Conservation (phyloP, 2,797 vertebrate species). For the Tarsius wallacei region DNA sequence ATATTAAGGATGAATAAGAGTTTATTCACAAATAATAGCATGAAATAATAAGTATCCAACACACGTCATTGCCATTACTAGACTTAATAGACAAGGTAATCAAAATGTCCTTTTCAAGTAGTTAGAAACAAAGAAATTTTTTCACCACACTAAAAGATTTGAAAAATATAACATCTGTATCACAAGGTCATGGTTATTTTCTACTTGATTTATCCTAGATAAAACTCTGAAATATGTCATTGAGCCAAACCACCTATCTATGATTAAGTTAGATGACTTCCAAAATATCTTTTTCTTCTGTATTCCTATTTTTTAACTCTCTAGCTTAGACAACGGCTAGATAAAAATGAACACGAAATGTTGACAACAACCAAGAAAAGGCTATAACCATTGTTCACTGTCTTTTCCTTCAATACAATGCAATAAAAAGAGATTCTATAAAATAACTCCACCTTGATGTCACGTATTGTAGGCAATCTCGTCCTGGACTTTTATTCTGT, state of each 20-base stretch:
- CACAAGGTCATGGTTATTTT: conserved; percentile 63
- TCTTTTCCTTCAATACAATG: neutral
- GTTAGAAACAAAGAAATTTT: conserved; percentile 28
- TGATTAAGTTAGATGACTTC: conserved; percentile 52
- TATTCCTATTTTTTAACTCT: conserved; percentile 59
- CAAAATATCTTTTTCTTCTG: conserved; percentile 55
- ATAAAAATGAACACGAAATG: conserved; percentile 71
- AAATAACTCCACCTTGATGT: neutral
- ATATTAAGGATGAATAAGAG: neutral
- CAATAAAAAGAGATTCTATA: neutral
- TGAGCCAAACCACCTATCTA: conserved; percentile 7
- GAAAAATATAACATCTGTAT: conserved; percentile 29
- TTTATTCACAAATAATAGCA: conserved; percentile 33
- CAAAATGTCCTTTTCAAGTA: conserved; percentile 5
- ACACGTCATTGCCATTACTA: neutral
- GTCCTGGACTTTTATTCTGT: conserved; percentile 47
- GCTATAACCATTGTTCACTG: conserved; percentile 57
- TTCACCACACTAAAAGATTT: neutral
- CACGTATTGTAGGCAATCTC: neutral
- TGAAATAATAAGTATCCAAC: conserved; percentile 16
- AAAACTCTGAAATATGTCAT: conserved; percentile 61
- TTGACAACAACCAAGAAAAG: conserved; percentile 52
- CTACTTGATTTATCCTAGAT: conserved; percentile 50
- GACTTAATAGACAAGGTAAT: neutral
- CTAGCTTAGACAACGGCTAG: conserved; percentile 19